Base-by-base conservation (phyloP, 2,113 vertebrate genomes). In the Ammodytes dubius region DNA sequence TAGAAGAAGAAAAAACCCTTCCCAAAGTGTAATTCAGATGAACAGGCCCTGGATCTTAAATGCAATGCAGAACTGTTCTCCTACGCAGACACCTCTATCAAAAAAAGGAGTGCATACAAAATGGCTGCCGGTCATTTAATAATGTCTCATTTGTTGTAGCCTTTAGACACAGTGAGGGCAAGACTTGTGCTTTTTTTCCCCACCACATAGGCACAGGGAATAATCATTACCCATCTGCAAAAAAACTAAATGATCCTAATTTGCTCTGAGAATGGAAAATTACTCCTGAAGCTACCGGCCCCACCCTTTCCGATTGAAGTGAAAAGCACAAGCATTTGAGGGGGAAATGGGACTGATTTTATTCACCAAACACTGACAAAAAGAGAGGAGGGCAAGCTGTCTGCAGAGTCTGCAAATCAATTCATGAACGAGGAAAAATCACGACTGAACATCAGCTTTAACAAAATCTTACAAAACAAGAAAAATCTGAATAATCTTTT, bases 291-390 rank as follows among this genome's bases (percentile, higher is more conserved):
- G 83, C 45, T 45, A 52, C 56, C 57, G 78, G 79, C 88, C 88
- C 92, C 92, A 82, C 91, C 91, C 90, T 88, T 86, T 43, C 77
- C 42, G 72, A 87, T 37, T 85, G 65, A 70, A 82, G 76, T 81
- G 82, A 87, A 87, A 86, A 77, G 88, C 84, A 83, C 15, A 47
- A 15, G 81, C 83, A 74, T 86, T 89, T 88, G 83, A 89, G 80
- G 70, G 70, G 78, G 84, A 91, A 91, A 92, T 86, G 84, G 76
- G 77, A 76, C 71, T 56, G 70, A 92, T 88, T 92, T 85, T 75
- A 69, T 81, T 81, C 82, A 73, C 68, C 27, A 27, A 56, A 70
- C 37, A 39, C 75, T 56, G 77, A 89, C 82, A 88, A 92, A 88
- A 92, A 90, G 81, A 89, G 70, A 84, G 75, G 60, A 79, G 70